Percentiles rank a stretch among this genome's conserved stretches.
These are phyloP conservation scores for Anaspis maculata DNA, from an alignment of 2,888 invertebrate species.

Conservation along the genomic window DNA sequence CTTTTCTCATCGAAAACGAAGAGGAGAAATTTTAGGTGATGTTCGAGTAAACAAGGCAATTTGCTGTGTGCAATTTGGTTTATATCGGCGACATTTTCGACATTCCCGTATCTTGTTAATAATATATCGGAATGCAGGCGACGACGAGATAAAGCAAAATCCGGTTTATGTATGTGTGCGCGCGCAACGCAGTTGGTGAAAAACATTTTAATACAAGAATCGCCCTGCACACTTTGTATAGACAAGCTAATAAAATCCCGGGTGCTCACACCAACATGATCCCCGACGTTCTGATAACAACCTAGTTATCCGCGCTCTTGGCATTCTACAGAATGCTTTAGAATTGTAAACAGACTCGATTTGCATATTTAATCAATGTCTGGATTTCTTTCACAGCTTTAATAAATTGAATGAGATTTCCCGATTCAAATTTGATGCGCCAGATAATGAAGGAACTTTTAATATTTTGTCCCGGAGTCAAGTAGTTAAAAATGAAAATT, in stretches of 20 bases:
- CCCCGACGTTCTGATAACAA: constrained; percentile 24
- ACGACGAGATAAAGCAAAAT: too few species aligned
- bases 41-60: too few species aligned
- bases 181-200: constrained; percentile 6
- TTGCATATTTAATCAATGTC: constrained; percentile 28
- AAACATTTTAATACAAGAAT: constrained; percentile 20
- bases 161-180: too few species aligned
- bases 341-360: constrained; percentile 26
- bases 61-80: too few species aligned
- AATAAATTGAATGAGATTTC: constrained; percentile 25
- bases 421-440: constrained; percentile 20
- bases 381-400: constrained; percentile 21
- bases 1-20: too few species aligned
- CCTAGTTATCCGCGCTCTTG: constrained; percentile 25
- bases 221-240: constrained; percentile 16
- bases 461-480: constrained; percentile 8
- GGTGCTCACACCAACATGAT: constrained; percentile 20
- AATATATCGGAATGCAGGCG: too few species aligned
- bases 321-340: constrained; percentile 24
- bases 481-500: constrained; percentile 9
- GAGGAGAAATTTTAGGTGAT: too few species aligned
- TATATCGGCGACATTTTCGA: too few species aligned
- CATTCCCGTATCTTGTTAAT: too few species aligned
- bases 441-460: constrained; percentile 17
- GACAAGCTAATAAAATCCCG: constrained; percentile 26